A percentile compares a stretch with the other conserved stretches of the same genome.
These are phyloP conservation scores for Aurelia aurita complex sp. Pacific DNA, from an alignment of 30 jellyfish, hydroid and myxozoan species.

Conservation along the genomic window DNA sequence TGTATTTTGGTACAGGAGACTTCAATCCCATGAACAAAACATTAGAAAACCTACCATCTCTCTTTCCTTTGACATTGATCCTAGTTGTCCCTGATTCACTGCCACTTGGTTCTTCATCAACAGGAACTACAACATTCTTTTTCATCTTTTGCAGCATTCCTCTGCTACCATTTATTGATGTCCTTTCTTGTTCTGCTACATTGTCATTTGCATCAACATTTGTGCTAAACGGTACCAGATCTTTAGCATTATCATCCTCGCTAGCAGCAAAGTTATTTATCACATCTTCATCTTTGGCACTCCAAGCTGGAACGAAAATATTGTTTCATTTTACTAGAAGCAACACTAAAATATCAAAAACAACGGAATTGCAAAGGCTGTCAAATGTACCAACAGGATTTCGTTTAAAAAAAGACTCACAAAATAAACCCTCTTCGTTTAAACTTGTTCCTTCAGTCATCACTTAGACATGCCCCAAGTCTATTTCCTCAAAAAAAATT, in stretches of 20 bases:
- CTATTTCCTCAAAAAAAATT: too few relatives aligned
- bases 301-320: conserved; percentile 44
- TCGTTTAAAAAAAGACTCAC: too few relatives aligned
- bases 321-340: too few relatives aligned
- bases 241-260: conserved; percentile 21
- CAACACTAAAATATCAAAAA: too few relatives aligned
- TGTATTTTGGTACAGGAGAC: too few relatives aligned
- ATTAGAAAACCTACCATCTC: conserved; percentile 29
- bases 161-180: conserved; percentile 61
- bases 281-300: conserved; percentile 65
- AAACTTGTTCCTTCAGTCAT: too few relatives aligned
- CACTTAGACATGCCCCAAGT: too few relatives aligned
- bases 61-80: conserved; percentile 44
- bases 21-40: not conserved
- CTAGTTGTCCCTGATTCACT: conserved; percentile 42
- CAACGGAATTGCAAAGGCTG: too few relatives aligned
- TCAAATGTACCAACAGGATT: too few relatives aligned
- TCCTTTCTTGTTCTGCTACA: conserved; percentile 23
- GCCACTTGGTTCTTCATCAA: conserved; percentile 58
- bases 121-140: conserved; percentile 65
- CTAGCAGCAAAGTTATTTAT: conserved; percentile 18
- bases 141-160: conserved; percentile 82
- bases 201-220: conserved; percentile 3
- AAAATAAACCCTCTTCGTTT: too few relatives aligned
- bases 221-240: not conserved